A percentile compares a stretch with the other conserved stretches of the same genome.
phyloP scores from a whole-genome alignment of 2,888 invertebrate species.

The Brachyptera putata region DNA sequence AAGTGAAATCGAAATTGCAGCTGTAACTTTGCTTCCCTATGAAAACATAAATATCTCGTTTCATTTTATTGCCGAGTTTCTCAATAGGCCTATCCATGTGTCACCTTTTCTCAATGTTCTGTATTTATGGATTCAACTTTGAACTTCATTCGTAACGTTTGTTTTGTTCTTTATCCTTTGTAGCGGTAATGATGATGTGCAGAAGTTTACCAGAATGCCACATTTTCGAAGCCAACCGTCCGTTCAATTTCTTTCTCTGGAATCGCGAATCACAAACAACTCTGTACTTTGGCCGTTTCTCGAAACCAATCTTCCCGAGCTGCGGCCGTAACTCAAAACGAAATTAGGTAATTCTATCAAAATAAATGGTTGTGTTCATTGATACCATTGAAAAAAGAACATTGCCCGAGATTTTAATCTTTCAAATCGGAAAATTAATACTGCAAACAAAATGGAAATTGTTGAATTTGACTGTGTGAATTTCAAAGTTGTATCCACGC shows the following conservation, averaged over 20 bases:
- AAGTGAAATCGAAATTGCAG: no score
- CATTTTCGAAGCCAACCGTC: background rate
- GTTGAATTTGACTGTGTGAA: no score
- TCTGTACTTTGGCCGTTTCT: conserved; percentile 9
- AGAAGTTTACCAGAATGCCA: background rate
- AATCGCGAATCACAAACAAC: background rate
- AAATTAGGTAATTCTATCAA: background rate
- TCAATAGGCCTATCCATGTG: no score
- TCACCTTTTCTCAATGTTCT: no score
- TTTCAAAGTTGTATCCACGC: no score
- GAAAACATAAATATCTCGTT: no score
- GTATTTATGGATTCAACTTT: no score
- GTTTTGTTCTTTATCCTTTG: no score
- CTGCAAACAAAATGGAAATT: no score
- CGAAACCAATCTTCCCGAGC: background rate
- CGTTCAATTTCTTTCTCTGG: conserved; percentile 7
- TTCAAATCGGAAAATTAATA: background rate
- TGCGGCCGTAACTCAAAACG: background rate
- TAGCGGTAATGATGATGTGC: background rate
- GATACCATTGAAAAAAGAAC: background rate
- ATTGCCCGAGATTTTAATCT: background rate
- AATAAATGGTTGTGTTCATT: background rate
- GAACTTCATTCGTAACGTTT: no score
- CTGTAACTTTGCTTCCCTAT: no score
- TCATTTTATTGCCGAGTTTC: no score